Evolutionary conservation across 2,797 vertebrate genomes (phyloP).

Genomic region (Ctenopoma multispine): DNA sequence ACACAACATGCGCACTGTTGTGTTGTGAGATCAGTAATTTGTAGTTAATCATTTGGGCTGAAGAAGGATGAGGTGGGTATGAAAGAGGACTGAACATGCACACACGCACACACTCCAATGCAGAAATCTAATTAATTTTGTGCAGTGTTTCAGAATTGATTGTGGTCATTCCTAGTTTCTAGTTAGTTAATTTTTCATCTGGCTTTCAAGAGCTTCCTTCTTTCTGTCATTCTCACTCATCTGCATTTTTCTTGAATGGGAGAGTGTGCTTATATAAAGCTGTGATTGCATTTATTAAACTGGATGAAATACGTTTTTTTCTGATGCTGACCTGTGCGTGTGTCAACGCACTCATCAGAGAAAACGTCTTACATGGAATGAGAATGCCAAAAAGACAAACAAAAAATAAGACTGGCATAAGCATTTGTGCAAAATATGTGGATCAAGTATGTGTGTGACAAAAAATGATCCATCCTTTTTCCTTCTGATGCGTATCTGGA

Average conservation of each 20-base stretch:
- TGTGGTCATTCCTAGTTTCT: slow-evolving; percentile 90
- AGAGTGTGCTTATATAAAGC: background rate
- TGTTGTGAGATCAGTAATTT: slow-evolving; percentile 88
- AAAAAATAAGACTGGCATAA: too few relatives aligned
- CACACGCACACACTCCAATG: slow-evolving; percentile 86
- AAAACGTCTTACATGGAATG: background rate
- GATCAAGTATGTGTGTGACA: too few relatives aligned
- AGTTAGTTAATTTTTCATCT: slow-evolving; percentile 88
- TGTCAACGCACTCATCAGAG: background rate
- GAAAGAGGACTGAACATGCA: slow-evolving; percentile 83
- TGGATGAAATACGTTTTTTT: background rate
- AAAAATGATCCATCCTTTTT: too few relatives aligned
- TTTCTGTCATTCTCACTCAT: slow-evolving; percentile 48
- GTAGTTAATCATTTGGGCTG: slow-evolving; percentile 93
- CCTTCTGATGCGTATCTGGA: too few relatives aligned
- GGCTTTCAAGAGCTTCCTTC: slow-evolving; percentile 82
- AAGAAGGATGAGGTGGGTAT: slow-evolving; percentile 83
- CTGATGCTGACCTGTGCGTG: background rate
- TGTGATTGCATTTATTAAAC: background rate
- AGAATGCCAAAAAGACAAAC: background rate
- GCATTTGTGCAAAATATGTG: too few relatives aligned
- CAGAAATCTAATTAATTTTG: slow-evolving; percentile 97
- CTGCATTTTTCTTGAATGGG: slow-evolving; percentile 58
- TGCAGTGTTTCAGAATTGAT: slow-evolving; percentile 97
- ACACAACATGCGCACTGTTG: slow-evolving; percentile 34